Base-by-base conservation (phyloP, 2,797 vertebrate species). In the Siniperca obscura region DNA sequence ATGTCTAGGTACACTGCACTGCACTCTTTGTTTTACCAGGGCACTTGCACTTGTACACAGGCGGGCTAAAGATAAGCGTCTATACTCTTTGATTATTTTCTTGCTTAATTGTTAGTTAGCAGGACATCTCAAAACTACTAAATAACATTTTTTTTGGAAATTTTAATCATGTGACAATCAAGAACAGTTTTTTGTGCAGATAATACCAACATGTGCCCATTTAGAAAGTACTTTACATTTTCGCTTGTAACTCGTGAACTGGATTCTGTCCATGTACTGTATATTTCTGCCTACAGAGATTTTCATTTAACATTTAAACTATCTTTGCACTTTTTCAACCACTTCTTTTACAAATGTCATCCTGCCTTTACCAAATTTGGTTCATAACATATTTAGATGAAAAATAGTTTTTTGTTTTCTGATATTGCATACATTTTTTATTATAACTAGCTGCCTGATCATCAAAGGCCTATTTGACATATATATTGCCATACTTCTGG, bases 1-100 rank as follows among this genome's bases (percentile, higher is more conserved):
- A 87, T 79, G 61, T 86, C 44, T 40, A 71, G 59, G 76, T 76
- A 52, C 40, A 77, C 46, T 78, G 70, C 56, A 48, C n/a, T 52
- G 25, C 14, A 10, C 57, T 77, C 69, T 38, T 78, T 82, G 57
- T 70, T 84, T 80, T 57, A 70, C n/a, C 48, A n/a, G 9, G 30
- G 25, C 66, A 67, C 52, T 70, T 78, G 42, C 21, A 74, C 52
- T 80, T 12, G 0, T 16, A 56, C 64, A 40, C 30, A 72, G 34
- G 16, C 17, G 40, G 22, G 27, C 27, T 57, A 36, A 78, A 46
- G 36, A 48, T 17, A 25, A 78, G 48, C 22, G 25, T 25, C 80
- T 82, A 25, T 38, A 38, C 34, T 22, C 52, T 81, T 66, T 67
- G 17, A 80, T 52, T 76, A 27, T 74, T 44, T 50, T 64, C 8